A percentile compares a stretch with the other conserved stretches of the same genome.
These are phyloP conservation scores for Neodiprion pinetum DNA, from an alignment of 1,140 invertebrate species.

Conservation along the genomic window DNA sequence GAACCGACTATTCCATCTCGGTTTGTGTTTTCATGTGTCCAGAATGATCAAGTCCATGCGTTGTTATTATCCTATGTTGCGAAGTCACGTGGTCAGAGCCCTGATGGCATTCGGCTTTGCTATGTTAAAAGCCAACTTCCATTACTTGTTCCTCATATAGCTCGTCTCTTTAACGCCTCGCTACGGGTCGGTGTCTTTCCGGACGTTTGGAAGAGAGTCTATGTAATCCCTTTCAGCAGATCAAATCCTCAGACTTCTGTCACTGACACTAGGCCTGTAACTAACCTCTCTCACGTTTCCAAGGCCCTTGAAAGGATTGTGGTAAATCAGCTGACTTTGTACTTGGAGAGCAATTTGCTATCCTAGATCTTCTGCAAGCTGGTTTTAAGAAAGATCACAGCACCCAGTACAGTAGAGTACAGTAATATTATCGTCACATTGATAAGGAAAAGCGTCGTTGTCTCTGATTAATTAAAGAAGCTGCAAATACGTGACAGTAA, in stretches of 20 bases:
- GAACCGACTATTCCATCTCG: not conserved
- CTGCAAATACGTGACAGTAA: conserved; percentile 16
- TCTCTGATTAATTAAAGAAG: conserved; percentile 28
- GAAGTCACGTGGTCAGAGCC: not conserved
- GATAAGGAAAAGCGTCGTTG: conserved; percentile 29
- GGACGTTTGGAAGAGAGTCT: not conserved
- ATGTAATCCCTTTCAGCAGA: not conserved
- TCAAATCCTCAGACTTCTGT: not conserved
- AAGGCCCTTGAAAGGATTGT: not conserved
- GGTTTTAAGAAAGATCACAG: not conserved
- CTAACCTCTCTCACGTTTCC: not conserved
- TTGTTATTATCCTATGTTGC: not conserved
- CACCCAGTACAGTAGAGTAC: too few species aligned
- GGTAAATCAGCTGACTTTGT: not conserved
- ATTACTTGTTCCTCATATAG: not conserved
- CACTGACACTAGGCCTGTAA: not conserved
- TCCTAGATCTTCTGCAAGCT: not conserved
- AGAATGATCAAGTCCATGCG: too few species aligned
- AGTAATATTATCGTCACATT: conserved; percentile 20
- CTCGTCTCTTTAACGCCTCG: not conserved
- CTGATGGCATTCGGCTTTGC: not conserved
- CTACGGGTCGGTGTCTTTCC: not conserved
- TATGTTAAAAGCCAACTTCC: not conserved
- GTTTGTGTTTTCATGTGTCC: too few species aligned
- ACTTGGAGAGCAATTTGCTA: not conserved